Conservation (phyloP, 2,888 invertebrate species). For the Latrodectus hesperus region DNA sequence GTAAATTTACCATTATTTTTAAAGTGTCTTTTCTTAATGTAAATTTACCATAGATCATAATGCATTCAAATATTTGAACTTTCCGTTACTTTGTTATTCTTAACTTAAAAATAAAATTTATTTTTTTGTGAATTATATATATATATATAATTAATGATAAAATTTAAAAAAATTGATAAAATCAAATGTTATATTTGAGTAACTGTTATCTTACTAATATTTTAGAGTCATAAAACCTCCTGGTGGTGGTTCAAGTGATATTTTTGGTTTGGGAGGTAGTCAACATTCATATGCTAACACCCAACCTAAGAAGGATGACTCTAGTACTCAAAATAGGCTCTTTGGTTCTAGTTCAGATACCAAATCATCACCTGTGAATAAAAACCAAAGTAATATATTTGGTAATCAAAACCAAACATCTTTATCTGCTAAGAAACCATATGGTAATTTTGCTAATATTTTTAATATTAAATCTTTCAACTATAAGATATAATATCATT, state of each 20-base stretch:
- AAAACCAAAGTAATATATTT: slow-evolving; percentile 30
- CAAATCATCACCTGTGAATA: background rate
- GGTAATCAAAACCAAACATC: slow-evolving; percentile 18
- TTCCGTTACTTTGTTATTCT: too few relatives aligned
- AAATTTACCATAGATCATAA: too few relatives aligned
- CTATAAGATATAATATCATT: too few relatives aligned
- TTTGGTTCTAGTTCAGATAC: slow-evolving; percentile 18
- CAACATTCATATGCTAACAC: background rate
- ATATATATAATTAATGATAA: too few relatives aligned
- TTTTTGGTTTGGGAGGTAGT: slow-evolving; percentile 32
- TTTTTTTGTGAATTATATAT: too few relatives aligned
- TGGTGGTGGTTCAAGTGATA: slow-evolving; percentile 66
- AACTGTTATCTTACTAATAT: background rate
- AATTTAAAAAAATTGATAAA: too few relatives aligned
- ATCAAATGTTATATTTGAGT: too few relatives aligned
- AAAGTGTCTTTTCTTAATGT: too few relatives aligned
- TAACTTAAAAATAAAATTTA: too few relatives aligned
- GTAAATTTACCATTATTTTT: too few relatives aligned
- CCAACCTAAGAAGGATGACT: background rate
- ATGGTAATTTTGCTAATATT: slow-evolving; percentile 20
- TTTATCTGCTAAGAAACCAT: slow-evolving; percentile 16
- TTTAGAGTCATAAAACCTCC: slow-evolving; percentile 62
- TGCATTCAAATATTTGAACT: too few relatives aligned
- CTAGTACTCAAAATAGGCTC: slow-evolving; percentile 39
- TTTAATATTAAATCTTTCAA: background rate